Percentiles rank a stretch among this genome's conserved stretches.
Conservation (phyloP, 2,797 vertebrate species). For the Chromis chromis region DNA sequence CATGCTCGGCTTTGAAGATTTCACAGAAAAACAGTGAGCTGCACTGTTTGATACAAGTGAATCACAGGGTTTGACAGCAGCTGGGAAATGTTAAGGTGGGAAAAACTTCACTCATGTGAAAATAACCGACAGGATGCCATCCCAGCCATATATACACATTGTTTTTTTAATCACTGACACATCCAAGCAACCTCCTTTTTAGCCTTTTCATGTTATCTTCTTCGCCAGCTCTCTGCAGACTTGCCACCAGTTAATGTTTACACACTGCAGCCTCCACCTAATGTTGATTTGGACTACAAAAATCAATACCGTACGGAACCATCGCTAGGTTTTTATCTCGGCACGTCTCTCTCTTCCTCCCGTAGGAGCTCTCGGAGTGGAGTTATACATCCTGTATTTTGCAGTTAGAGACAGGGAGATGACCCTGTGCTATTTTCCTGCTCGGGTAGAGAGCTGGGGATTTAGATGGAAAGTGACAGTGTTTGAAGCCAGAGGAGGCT, state of each 20-base stretch:
- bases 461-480: constrained; percentile 72
- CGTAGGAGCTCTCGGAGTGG: constrained; percentile 40
- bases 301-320: constrained; percentile 61
- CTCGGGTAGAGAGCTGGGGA: constrained; percentile 57
- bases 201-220: constrained; percentile 6
- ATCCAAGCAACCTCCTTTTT: constrained; percentile 10
- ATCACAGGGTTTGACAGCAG: constrained; percentile 15
- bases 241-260: constrained; percentile 53
- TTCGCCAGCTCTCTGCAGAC: constrained; percentile 27
- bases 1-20: neutral
- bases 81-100: constrained; percentile 13
- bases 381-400: constrained; percentile 62
- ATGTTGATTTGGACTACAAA: constrained; percentile 52
- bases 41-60: no score
- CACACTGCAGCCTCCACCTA: constrained; percentile 38
- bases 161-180: constrained; percentile 8
- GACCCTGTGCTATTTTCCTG: constrained; percentile 65
- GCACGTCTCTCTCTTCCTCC: constrained; percentile 39
- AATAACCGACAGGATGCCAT: neutral
- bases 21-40: no score
- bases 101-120: constrained; percentile 3
- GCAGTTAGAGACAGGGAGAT: constrained; percentile 65
- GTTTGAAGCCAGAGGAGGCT: constrained; percentile 67
- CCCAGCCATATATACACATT: neutral
- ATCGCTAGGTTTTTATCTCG: constrained; percentile 55